Evolutionary conservation across 1,140 invertebrate genomes (phyloP).

Genomic region (Ceratitis capitata): DNA sequence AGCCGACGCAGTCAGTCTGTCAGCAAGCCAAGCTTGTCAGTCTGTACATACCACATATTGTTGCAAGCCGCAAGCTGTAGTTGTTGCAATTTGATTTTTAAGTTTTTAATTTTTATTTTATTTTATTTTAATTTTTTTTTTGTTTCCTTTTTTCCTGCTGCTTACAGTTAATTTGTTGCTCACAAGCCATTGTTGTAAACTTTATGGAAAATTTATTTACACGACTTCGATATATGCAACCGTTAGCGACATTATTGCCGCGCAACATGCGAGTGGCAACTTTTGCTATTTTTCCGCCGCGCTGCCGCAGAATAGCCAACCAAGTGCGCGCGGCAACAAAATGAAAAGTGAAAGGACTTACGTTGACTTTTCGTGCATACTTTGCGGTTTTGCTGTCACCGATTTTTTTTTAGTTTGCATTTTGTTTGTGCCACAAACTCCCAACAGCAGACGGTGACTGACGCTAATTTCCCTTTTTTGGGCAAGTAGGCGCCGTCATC

Average conservation of each 20-base stretch:
- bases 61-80: background rate
- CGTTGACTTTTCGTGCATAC: background rate
- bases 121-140: too few species aligned
- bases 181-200: background rate
- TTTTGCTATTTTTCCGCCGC: constrained; percentile 11
- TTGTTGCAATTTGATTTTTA: too few species aligned
- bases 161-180: background rate
- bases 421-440: background rate
- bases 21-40: background rate
- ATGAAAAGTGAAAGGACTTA: constrained; percentile 32
- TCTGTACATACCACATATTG: constrained; percentile 3
- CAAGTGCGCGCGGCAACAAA: background rate
- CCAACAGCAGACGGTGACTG: background rate
- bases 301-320: background rate
- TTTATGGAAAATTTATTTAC: background rate
- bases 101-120: too few species aligned
- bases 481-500: background rate
- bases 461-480: constrained; percentile 29
- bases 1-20: background rate
- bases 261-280: constrained; percentile 1
- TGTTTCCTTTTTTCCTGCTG: too few species aligned
- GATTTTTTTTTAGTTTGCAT: background rate
- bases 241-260: background rate
- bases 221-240: background rate
- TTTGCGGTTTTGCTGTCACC: background rate